phyloP scores from a whole-genome alignment of 2,113 vertebrate genomes.

The Amphilophus citrinellus region DNA sequence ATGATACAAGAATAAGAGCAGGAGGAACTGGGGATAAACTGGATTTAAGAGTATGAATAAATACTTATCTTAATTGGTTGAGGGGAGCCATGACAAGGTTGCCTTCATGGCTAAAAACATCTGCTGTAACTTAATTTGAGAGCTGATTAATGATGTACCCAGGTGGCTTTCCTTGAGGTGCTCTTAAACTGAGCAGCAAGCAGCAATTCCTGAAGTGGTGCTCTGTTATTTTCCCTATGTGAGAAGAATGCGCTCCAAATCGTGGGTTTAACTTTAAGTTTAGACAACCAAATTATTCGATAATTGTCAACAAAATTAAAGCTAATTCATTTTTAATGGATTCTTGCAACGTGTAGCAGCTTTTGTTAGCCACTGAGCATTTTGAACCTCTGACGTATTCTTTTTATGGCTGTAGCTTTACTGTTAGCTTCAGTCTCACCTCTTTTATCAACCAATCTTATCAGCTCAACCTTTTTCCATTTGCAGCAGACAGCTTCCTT shows the following conservation, averaged over 20 bases:
- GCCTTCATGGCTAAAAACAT: slow-evolving; percentile 41
- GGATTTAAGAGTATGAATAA: neutral
- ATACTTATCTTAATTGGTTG: neutral
- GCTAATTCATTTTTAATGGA: neutral
- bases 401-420: slow-evolving; percentile 1
- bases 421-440: slow-evolving; percentile 3
- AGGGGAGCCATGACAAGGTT: slow-evolving; percentile 13
- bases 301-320: slow-evolving; percentile 3
- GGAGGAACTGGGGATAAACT: neutral
- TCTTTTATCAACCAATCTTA: slow-evolving; percentile 15
- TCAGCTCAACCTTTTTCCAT: slow-evolving; percentile 15
- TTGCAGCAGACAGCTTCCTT: slow-evolving; percentile 4
- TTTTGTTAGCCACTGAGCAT: neutral
- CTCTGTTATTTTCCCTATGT: slow-evolving; percentile 13
- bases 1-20: neutral
- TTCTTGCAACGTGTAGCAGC: neutral
- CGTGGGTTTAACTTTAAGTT: neutral
- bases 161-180: slow-evolving; percentile 17
- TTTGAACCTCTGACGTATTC: neutral
- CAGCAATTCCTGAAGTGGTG: slow-evolving; percentile 23
- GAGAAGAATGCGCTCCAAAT: neutral
- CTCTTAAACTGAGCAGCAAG: slow-evolving; percentile 22
- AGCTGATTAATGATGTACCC: slow-evolving; percentile 37
- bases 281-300: neutral
- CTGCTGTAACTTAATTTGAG: slow-evolving; percentile 48